A percentile compares a stretch with the other conserved stretches of the same genome.
Conservation (phyloP, 2,888 invertebrate species). For the Tenthredo distinguenda region DNA sequence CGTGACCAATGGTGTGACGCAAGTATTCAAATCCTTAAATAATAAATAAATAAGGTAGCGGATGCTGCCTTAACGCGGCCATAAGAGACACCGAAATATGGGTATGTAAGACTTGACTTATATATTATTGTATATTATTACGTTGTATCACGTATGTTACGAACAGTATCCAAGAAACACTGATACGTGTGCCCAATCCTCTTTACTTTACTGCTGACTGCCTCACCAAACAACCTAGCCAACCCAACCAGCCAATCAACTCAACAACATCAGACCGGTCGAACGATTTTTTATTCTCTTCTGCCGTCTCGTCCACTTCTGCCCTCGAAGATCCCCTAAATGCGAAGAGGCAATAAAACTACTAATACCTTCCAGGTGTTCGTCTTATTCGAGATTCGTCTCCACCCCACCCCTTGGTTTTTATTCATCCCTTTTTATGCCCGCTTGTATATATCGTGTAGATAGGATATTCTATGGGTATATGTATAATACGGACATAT, state of each 20-base stretch:
- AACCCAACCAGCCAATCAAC: neutral
- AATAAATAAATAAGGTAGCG: constrained; percentile 42
- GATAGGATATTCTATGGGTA: neutral
- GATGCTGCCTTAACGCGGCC: neutral
- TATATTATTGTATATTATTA: constrained; percentile 18
- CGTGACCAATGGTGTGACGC: neutral
- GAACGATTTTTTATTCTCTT: neutral
- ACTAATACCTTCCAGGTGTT: constrained; percentile 51
- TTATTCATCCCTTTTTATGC: neutral
- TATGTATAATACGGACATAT: neutral
- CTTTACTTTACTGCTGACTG: constrained; percentile 28
- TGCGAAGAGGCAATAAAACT: constrained; percentile 46
- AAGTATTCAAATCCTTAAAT: constrained; percentile 39
- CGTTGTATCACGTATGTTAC: neutral
- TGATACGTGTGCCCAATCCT: constrained; percentile 27
- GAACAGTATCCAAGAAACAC: constrained; percentile 7
- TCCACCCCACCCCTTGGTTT: neutral
- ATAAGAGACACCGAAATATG: neutral
- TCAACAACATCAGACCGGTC: constrained; percentile 38
- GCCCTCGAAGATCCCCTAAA: constrained; percentile 41
- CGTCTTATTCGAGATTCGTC: constrained; percentile 22
- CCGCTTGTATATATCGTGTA: neutral
- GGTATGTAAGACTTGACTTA: neutral
- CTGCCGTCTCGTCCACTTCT: constrained; percentile 34
- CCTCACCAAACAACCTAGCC: constrained; percentile 18